Evolutionary conservation across 64 coral and sea anemone genomes (phyloP).

Genomic region (Dendrophyllia cribrosa): DNA sequence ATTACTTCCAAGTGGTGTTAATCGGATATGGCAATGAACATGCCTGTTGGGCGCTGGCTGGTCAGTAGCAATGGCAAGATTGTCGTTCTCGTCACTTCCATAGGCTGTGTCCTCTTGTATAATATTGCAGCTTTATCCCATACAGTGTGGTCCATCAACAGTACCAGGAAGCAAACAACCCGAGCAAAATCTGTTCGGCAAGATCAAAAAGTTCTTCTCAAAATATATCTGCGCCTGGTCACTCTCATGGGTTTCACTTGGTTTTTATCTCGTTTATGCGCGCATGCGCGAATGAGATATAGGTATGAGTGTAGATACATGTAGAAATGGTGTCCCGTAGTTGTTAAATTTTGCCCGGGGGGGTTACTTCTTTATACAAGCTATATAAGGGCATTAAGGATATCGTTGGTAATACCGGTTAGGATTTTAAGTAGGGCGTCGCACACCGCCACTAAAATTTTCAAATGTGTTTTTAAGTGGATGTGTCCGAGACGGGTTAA

Average conservation of each 20-base stretch:
- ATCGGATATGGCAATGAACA: constrained; percentile 80
- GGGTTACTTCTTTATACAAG: too few species aligned
- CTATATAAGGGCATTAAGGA: too few species aligned
- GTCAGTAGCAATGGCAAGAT: constrained; percentile 75
- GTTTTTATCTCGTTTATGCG: too few species aligned
- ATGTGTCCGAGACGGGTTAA: too few species aligned
- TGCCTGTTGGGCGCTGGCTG: constrained; percentile 90
- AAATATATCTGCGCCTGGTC: constrained; percentile 83
- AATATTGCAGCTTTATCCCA: constrained; percentile 85
- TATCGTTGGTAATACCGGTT: too few species aligned
- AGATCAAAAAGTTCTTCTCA: constrained; percentile 57
- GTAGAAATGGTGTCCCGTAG: too few species aligned
- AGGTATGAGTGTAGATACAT: too few species aligned
- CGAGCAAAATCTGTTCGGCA: constrained; percentile 43
- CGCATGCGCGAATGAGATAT: too few species aligned
- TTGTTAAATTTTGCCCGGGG: too few species aligned
- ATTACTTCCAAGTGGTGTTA: constrained; percentile 57
- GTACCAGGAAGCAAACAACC: constrained; percentile 59
- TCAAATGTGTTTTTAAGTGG: too few species aligned
- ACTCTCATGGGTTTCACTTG: constrained; percentile 99
- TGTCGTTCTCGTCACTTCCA: constrained; percentile 54
- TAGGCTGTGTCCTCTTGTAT: constrained; percentile 64
- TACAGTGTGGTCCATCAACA: constrained; percentile 76
- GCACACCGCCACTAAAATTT: too few species aligned
- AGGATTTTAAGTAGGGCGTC: too few species aligned